A percentile compares a stretch with the other conserved stretches of the same genome.
These are phyloP conservation scores for Thalassarche chlororhynchos DNA, from an alignment of 2,113 vertebrate genomes.

Conservation along the genomic window DNA sequence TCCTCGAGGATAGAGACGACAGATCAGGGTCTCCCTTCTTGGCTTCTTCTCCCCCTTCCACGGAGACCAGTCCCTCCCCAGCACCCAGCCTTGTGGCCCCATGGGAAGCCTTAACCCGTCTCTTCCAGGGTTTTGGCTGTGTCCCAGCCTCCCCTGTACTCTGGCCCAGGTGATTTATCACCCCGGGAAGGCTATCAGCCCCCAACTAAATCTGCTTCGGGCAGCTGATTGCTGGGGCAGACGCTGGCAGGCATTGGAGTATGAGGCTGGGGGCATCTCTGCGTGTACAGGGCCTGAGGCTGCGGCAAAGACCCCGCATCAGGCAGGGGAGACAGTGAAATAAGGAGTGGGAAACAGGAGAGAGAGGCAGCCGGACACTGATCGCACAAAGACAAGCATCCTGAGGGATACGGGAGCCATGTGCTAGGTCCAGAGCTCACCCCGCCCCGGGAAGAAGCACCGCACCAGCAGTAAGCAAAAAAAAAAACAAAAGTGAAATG, in stretches of 20 bases:
- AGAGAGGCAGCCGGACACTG: accelerated
- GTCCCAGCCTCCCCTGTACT: background rate
- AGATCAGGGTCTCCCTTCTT: background rate
- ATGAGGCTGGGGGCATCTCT: background rate
- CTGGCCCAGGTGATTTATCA: accelerated
- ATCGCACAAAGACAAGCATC: background rate
- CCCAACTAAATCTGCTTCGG: background rate
- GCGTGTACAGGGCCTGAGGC: accelerated
- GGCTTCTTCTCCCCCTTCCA: background rate
- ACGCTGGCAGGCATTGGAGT: accelerated
- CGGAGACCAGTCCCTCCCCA: background rate
- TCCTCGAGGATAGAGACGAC: background rate
- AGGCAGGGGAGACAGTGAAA: background rate
- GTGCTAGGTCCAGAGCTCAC: background rate
- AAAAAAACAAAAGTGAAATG: slow-evolving; percentile 24
- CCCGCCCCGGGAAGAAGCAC: background rate
- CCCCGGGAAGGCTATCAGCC: background rate
- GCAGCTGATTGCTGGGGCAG: background rate
- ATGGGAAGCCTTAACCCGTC: accelerated
- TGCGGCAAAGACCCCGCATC: accelerated
- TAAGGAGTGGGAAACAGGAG: background rate
- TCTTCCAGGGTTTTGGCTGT: background rate
- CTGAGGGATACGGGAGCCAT: accelerated
- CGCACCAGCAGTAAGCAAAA: background rate
- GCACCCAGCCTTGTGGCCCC: background rate